phyloP scores from a whole-genome alignment of 1,140 invertebrate genomes.

The Hyles vespertilio region DNA sequence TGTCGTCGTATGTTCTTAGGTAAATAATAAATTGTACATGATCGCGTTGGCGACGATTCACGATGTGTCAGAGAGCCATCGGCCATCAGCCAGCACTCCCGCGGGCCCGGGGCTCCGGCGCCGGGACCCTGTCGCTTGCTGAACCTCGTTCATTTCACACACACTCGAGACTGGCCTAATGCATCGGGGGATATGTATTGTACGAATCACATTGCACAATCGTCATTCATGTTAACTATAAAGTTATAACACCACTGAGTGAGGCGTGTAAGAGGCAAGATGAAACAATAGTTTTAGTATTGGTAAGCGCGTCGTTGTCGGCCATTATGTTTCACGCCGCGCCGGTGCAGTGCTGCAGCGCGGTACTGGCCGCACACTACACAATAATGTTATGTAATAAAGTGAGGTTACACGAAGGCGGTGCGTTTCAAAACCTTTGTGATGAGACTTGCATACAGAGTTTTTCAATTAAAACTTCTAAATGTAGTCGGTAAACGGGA shows the following conservation, averaged over 20 bases:
- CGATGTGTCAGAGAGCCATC: conserved; percentile 8
- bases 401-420: too few species aligned
- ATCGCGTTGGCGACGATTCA: conserved; percentile 31
- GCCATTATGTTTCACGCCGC: background rate
- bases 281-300: background rate
- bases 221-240: conserved; percentile 3
- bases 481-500: too few species aligned
- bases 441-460: too few species aligned
- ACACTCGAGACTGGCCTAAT: conserved; percentile 33
- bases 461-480: too few species aligned
- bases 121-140: background rate
- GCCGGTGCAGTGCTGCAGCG: background rate
- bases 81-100: conserved; percentile 1
- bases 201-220: conserved; percentile 6
- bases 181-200: conserved; percentile 21
- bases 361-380: too few species aligned
- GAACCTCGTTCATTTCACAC: conserved; percentile 7
- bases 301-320: background rate
- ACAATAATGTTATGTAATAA: too few species aligned
- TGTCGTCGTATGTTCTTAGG: conserved; percentile 50
- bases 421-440: too few species aligned
- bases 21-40: conserved; percentile 51
- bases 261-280: background rate
- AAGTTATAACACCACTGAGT: conserved; percentile 17
- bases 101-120: background rate